Base-by-base conservation (phyloP, 2,888 invertebrate species). In the Drosophila sordidula region DNA sequence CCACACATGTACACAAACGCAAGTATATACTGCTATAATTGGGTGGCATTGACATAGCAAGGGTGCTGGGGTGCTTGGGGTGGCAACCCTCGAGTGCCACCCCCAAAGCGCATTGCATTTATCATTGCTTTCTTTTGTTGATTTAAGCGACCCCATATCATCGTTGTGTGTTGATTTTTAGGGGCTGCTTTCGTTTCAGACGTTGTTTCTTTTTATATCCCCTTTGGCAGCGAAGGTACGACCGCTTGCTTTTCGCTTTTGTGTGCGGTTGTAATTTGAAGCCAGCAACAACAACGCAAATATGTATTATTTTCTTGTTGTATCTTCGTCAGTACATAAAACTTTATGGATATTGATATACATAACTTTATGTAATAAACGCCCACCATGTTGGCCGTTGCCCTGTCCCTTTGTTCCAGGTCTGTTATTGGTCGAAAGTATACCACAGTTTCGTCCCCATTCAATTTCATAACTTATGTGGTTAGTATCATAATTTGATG, bases 311-410 rank as follows among this genome's bases (percentile, higher is more conserved):
- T 36, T 36, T 11, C n/a, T 29, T 45, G 42, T 18, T 44, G 8
- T 6, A 34, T 16, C 6, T n/a, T 25, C n/a, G 6, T 22, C 34
- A 44, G 25, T 67, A 61, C 66, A 63, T 42, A 49, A 29, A 54
- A 61, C 55, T 34, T 87, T 86, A 86, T 86, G 82, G 88, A 82
- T 87, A 87, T 87, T 84, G 82, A 83, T 75, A 78, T 65, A 78
- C 80, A 86, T 87, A 86, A 87, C 85, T 80, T 80, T 71, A 80
- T 86, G 84, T 64, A 80, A 86, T 70, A 66, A 52, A 63, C 62
- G 66, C 52, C 52, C 52, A 58, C 71, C 78, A 73, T 55, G 46
- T 47, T 51, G 47, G 39, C 22, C 38, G 54, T 42, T 57, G 47
- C 12, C 2, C 2, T n/a, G 6, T 34, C 6, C 6, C 4, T 32